Conservation (phyloP, 2,888 invertebrate genomes). For the Agrotis segetum region DNA sequence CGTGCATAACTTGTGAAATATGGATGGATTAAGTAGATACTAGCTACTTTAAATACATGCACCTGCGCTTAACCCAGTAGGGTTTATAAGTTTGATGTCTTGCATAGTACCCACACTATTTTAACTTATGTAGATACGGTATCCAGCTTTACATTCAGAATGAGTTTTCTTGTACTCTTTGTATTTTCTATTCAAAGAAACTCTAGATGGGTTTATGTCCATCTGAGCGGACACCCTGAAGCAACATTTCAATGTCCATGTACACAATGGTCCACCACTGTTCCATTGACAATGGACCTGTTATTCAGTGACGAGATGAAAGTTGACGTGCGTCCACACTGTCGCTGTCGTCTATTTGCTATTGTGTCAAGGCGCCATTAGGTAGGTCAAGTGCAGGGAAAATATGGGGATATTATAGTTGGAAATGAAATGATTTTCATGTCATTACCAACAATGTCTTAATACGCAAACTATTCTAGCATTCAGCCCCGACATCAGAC, state of each 20-base stretch:
- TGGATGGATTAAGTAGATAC: too few relatives aligned
- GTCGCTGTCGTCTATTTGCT: slow-evolving; percentile 20
- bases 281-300: slow-evolving; percentile 38
- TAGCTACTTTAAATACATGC: too few relatives aligned
- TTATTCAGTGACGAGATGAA: slow-evolving; percentile 41
- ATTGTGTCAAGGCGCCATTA: slow-evolving; percentile 32
- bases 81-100: too few relatives aligned
- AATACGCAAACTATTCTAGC: too few relatives aligned
- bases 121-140: too few relatives aligned
- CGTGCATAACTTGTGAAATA: too few relatives aligned
- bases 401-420: slow-evolving; percentile 15
- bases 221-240: not conserved
- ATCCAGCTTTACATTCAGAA: not conserved
- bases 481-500: too few relatives aligned
- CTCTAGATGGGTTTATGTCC: not conserved
- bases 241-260: slow-evolving; percentile 32
- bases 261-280: slow-evolving; percentile 36
- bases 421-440: slow-evolving; percentile 5
- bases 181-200: slow-evolving; percentile 19
- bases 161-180: not conserved
- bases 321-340: slow-evolving; percentile 37
- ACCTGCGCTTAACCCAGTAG: too few relatives aligned
- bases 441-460: too few relatives aligned
- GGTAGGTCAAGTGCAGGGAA: slow-evolving; percentile 43
- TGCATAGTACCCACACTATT: too few relatives aligned